Conservation (phyloP, 2,113 vertebrate species). For the Suricata suricatta region DNA sequence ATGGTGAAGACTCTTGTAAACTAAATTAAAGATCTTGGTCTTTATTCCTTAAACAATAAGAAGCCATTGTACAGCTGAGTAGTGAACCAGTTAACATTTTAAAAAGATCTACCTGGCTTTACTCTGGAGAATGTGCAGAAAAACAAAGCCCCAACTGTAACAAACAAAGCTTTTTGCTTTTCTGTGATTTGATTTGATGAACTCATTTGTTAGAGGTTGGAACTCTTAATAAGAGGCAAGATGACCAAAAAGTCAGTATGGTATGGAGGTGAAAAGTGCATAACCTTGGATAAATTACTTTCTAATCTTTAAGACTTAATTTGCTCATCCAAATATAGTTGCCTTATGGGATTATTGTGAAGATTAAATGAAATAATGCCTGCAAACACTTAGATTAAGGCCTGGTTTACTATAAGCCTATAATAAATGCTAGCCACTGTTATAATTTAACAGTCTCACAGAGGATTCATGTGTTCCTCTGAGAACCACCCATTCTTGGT, state of each 20-base stretch:
- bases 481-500: background rate
- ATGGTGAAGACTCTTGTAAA: background rate
- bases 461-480: background rate
- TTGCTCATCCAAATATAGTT: background rate
- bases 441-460: background rate
- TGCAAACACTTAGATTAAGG: slow-evolving; percentile 25
- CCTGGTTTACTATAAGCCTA: background rate
- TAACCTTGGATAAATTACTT: background rate
- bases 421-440: slow-evolving; percentile 25
- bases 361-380: slow-evolving; percentile 55
- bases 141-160: background rate
- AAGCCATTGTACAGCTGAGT: background rate
- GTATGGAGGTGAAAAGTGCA: background rate
- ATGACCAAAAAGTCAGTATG: background rate
- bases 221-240: slow-evolving; percentile 14
- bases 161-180: background rate
- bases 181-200: slow-evolving; percentile 33
- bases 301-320: slow-evolving; percentile 32
- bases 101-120: background rate
- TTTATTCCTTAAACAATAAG: slow-evolving; percentile 16
- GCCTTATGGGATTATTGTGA: background rate
- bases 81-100: background rate
- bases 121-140: slow-evolving; percentile 2
- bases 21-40: slow-evolving; percentile 5
- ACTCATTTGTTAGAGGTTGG: background rate